Conservation (phyloP, 1,140 invertebrate species). For the Drosophila kikkawai region DNA sequence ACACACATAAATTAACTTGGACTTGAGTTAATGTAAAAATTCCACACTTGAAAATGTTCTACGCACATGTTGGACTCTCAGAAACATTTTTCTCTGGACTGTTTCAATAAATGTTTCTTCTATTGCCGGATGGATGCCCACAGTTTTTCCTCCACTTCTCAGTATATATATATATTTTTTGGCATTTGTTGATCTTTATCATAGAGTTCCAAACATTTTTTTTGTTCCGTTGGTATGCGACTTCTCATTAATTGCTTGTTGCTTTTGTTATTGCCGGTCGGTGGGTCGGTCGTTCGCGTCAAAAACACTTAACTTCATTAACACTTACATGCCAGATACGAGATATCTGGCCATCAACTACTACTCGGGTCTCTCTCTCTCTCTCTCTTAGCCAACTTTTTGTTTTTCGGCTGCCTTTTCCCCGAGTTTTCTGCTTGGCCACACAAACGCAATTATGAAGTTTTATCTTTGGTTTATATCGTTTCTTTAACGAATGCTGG, state of each 20-base stretch:
- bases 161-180: conserved; percentile 40
- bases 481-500: conserved; percentile 39
- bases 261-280: conserved; percentile 60
- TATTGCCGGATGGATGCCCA: conserved; percentile 8
- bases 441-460: conserved; percentile 79
- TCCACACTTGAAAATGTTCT: not conserved
- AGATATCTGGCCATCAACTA: conserved; percentile 50
- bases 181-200: conserved; percentile 74
- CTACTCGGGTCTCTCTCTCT: conserved; percentile 9
- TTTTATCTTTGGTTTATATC: conserved; percentile 79
- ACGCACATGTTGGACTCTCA: not conserved
- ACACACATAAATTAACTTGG: not conserved
- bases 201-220: conserved; percentile 59
- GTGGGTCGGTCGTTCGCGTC: conserved; percentile 60
- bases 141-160: conserved; percentile 8
- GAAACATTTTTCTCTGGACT: conserved; percentile 8
- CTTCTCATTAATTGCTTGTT: conserved; percentile 78
- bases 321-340: conserved; percentile 81
- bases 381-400: conserved; percentile 21
- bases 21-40: not conserved
- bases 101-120: conserved; percentile 7
- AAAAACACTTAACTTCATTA: conserved; percentile 84
- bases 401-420: conserved; percentile 46
- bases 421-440: conserved; percentile 43
- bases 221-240: conserved; percentile 60